Percentiles rank a stretch among this genome's conserved stretches.
phyloP scores from a whole-genome alignment of 2,113 vertebrate genomes.

The Antechinus stuartii region DNA sequence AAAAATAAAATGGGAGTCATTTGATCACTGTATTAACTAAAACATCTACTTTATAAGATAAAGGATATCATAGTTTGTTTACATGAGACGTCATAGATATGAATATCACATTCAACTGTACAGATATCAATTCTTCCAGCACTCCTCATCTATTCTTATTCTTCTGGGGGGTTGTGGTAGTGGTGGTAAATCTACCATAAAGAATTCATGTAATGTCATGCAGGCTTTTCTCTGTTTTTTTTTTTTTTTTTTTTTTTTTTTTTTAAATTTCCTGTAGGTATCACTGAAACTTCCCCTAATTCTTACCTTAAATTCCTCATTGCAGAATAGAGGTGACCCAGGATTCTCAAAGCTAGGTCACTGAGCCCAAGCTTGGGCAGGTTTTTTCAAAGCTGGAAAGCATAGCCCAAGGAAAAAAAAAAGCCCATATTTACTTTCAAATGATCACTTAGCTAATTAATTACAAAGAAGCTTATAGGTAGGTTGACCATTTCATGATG shows the following conservation, averaged over 20 bases:
- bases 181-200: neutral
- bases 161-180: neutral
- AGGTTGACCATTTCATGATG: neutral
- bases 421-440: neutral
- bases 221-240: no score
- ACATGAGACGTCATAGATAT: neutral
- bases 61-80: neutral
- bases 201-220: neutral
- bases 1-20: neutral
- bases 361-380: neutral
- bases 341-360: neutral
- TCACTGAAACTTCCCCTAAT: neutral
- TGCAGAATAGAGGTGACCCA: neutral
- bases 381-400: neutral
- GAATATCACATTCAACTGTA: neutral
- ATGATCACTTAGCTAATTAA: neutral
- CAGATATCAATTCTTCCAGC: no score
- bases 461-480: neutral
- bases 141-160: neutral
- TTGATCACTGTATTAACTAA: neutral
- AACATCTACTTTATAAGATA: neutral
- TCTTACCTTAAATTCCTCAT: neutral
- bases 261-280: neutral
- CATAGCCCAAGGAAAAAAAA: neutral
- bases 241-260: no score